phyloP scores from a whole-genome alignment of 2,113 vertebrate species.

The Ageneiosus marmoratus region DNA sequence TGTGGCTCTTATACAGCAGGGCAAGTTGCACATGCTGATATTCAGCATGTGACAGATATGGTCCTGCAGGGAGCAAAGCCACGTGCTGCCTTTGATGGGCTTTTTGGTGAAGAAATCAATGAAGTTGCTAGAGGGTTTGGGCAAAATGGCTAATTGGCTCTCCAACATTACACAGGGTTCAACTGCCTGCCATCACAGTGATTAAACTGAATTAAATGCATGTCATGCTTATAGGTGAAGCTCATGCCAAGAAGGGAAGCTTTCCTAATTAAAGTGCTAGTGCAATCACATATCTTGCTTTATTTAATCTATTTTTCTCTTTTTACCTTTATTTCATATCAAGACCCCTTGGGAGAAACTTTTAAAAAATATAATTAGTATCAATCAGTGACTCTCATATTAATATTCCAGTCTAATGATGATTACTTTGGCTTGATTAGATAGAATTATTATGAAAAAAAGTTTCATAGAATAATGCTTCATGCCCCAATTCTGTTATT shows the following conservation, averaged over 20 bases:
- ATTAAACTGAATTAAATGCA: slow-evolving; percentile 27
- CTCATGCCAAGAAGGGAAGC: neutral
- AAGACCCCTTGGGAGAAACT: neutral
- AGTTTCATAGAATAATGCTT: neutral
- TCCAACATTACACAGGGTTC: slow-evolving; percentile 14
- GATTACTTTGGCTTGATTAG: neutral
- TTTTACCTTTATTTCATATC: neutral
- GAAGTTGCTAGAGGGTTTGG: slow-evolving; percentile 22
- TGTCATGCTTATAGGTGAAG: slow-evolving; percentile 12
- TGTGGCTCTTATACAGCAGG: neutral
- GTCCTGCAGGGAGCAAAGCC: slow-evolving; percentile 27
- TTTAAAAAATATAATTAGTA: neutral
- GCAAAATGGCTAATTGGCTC: slow-evolving; percentile 4
- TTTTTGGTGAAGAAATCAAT: slow-evolving; percentile 54
- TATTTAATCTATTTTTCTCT: neutral
- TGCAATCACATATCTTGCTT: neutral
- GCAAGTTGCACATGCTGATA: slow-evolving; percentile 17
- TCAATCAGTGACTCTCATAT: neutral
- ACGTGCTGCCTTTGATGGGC: slow-evolving; percentile 42
- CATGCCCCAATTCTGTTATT: too few relatives aligned
- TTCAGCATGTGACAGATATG: slow-evolving; percentile 17
- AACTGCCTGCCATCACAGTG: slow-evolving; percentile 28
- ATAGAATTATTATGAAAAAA: neutral
- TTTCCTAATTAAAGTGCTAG: neutral
- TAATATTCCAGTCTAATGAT: neutral